phyloP scores from a whole-genome alignment of 2,113 vertebrate species.

The Cynoglossus semilaevis region DNA sequence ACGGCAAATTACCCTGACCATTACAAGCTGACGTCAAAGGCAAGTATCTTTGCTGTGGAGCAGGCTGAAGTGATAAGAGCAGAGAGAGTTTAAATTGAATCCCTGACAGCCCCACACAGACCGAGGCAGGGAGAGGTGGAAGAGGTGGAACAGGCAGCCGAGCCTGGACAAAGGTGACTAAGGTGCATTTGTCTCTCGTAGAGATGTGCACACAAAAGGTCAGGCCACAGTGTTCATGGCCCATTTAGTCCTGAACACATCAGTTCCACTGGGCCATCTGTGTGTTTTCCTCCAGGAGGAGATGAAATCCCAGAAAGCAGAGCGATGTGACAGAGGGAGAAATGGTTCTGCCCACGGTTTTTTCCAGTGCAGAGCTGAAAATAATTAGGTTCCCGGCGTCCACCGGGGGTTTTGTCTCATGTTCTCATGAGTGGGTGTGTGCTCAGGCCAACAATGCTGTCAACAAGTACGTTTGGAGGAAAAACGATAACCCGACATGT shows the following conservation, averaged over 20 bases:
- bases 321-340: constrained; percentile 52
- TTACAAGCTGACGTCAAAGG: constrained; percentile 35
- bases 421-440: constrained; percentile 36
- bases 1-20: constrained; percentile 47
- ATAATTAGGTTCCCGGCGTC: constrained; percentile 59
- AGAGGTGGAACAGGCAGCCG: background rate
- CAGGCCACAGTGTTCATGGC: constrained; percentile 57
- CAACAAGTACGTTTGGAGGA: constrained; percentile 32
- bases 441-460: constrained; percentile 35
- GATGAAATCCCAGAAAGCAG: constrained; percentile 55
- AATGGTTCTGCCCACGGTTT: constrained; percentile 44
- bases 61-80: constrained; percentile 31
- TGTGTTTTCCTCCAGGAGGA: constrained; percentile 48
- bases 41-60: constrained; percentile 27
- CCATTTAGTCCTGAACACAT: constrained; percentile 66
- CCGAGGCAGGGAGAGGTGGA: background rate
- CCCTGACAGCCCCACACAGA: constrained; percentile 4
- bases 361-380: constrained; percentile 45
- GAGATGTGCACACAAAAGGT: constrained; percentile 42
- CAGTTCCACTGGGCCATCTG: constrained; percentile 62
- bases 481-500: constrained; percentile 17
- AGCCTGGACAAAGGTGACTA: constrained; percentile 24
- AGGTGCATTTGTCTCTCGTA: constrained; percentile 39
- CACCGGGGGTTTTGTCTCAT: constrained; percentile 43
- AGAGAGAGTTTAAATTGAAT: constrained; percentile 22